Percentiles rank a stretch among this genome's conserved stretches.
Evolutionary conservation across 2,797 vertebrate species (phyloP).

Genomic region (Enteromius fasciolatus): DNA sequence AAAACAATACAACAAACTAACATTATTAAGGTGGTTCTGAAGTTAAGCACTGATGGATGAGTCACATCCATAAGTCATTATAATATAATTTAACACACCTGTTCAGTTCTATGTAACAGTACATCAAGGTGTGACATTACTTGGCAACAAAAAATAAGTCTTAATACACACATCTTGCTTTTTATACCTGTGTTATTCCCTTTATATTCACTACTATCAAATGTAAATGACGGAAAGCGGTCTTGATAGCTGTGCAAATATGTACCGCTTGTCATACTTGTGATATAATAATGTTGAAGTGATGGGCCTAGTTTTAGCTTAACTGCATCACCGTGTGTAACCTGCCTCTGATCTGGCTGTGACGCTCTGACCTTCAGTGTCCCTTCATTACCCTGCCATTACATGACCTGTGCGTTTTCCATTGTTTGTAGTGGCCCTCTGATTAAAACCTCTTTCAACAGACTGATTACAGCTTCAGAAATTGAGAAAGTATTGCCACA

Average conservation of each 20-base stretch:
- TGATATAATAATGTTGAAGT: neutral
- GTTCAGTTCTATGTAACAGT: neutral
- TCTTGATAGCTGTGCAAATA: neutral
- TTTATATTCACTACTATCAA: too few species aligned
- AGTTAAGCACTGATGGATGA: neutral
- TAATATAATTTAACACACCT: neutral
- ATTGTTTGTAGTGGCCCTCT: conserved; percentile 5
- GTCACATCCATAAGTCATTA: neutral
- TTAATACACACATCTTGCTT: neutral
- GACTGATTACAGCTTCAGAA: conserved; percentile 23
- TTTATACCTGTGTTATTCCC: neutral
- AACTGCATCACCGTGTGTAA: neutral
- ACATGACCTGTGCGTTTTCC: conserved; percentile 28
- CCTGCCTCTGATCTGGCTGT: conserved; percentile 5
- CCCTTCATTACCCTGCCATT: neutral
- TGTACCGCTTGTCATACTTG: neutral
- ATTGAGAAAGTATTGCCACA: conserved; percentile 60
- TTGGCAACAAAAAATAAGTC: neutral
- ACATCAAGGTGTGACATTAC: neutral
- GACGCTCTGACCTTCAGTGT: neutral
- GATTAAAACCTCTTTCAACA: neutral
- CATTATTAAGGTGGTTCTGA: neutral
- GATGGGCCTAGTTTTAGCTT: conserved; percentile 3
- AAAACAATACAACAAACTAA: neutral
- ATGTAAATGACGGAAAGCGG: neutral